phyloP scores from a whole-genome alignment of 2,797 vertebrate genomes.

The Gymnoscopelus microlampas region DNA sequence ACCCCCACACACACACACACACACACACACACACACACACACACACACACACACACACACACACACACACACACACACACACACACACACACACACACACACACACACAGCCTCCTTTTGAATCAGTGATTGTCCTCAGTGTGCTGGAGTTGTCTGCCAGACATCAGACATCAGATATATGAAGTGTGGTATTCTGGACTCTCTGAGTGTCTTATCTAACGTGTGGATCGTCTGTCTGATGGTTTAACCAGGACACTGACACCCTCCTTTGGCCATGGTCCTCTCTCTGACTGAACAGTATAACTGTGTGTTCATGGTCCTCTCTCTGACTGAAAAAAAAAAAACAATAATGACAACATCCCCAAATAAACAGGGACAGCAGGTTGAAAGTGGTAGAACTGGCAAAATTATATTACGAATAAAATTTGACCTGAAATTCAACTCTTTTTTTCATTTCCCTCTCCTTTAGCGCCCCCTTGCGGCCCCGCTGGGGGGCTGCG shows the following conservation, averaged over 20 bases:
- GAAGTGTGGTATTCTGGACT: constrained; percentile 55
- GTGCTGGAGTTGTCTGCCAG: constrained; percentile 60
- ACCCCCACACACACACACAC: too few species aligned
- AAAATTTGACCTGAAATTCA: constrained; percentile 18
- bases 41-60: constrained; percentile 6
- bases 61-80: not conserved
- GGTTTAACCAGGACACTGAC: constrained; percentile 72
- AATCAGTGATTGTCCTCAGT: constrained; percentile 47
- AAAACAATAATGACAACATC: constrained; percentile 32
- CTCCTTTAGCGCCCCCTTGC: too few species aligned
- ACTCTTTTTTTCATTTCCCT: too few species aligned
- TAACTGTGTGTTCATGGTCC: constrained; percentile 24
- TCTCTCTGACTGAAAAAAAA: constrained; percentile 49
- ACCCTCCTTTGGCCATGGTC: constrained; percentile 57
- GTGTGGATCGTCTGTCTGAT: constrained; percentile 57
- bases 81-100: not conserved
- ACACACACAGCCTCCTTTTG: constrained; percentile 22
- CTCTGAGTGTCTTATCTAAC: constrained; percentile 69
- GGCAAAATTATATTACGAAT: too few species aligned
- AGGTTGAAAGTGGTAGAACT: too few species aligned
- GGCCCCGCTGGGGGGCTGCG: constrained; percentile 2
- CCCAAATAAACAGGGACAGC: constrained; percentile 15
- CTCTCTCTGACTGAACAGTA: constrained; percentile 55
- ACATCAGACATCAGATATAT: constrained; percentile 70
- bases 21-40: not conserved